Conservation (phyloP, 2,888 invertebrate species). For the Nomada lathburiana region DNA sequence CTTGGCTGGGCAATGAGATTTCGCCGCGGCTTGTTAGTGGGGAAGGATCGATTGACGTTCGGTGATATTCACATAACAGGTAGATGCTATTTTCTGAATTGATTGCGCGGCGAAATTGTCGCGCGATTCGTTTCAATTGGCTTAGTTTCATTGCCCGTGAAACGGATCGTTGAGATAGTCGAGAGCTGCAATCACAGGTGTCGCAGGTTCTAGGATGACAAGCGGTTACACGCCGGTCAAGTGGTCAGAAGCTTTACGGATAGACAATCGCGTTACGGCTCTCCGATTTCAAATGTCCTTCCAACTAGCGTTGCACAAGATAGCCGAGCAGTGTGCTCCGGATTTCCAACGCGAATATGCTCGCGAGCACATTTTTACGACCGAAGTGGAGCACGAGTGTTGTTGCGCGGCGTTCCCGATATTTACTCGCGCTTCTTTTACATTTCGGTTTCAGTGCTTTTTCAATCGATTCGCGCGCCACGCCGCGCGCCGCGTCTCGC, state of each 20-base stretch:
- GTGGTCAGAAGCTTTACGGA: slow-evolving; percentile 47
- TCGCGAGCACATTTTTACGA: slow-evolving; percentile 30
- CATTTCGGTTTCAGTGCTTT: slow-evolving; percentile 2
- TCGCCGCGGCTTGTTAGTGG: background rate
- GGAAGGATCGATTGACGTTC: background rate
- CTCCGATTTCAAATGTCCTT: slow-evolving; percentile 80
- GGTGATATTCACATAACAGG: background rate
- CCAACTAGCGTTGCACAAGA: slow-evolving; percentile 78
- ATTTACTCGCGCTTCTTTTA: slow-evolving; percentile 23
- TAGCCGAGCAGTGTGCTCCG: slow-evolving; percentile 61
- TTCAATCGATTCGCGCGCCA: background rate
- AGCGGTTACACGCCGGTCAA: slow-evolving; percentile 37
- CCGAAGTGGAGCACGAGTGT: slow-evolving; percentile 35
- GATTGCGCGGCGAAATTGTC: background rate
- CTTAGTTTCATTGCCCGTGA: background rate
- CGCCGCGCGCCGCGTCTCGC: background rate
- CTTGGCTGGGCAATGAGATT: background rate
- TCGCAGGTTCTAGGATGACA: background rate
- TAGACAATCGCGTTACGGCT: slow-evolving; percentile 69
- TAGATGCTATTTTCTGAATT: background rate
- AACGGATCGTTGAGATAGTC: slow-evolving; percentile 7
- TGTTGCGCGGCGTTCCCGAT: slow-evolving; percentile 22
- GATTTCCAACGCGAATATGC: slow-evolving; percentile 47
- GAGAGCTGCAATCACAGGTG: slow-evolving; percentile 14
- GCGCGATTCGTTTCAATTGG: background rate